These are phyloP conservation scores for Cairina moschata DNA, from an alignment of 2,113 vertebrate genomes.

Conservation along the genomic window DNA sequence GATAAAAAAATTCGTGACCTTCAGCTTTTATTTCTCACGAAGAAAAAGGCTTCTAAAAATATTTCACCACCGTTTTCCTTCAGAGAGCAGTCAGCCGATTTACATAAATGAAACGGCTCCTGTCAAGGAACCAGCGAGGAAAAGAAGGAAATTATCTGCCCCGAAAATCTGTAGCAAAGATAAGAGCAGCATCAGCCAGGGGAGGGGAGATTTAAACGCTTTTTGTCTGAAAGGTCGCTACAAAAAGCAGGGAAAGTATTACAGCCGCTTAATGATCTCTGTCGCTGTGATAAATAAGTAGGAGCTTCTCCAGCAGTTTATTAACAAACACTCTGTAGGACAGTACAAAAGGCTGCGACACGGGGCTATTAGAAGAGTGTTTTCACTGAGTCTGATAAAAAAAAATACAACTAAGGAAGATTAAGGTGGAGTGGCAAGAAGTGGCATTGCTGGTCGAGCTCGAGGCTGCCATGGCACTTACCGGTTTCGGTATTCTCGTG, in stretches of 20 bases:
- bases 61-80: neutral
- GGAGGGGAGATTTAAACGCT: conserved; percentile 55
- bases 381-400: conserved; percentile 42
- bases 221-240: conserved; percentile 32
- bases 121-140: conserved; percentile 43
- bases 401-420: neutral
- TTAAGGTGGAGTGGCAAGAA: neutral
- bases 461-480: conserved; percentile 46
- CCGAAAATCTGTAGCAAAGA: conserved; percentile 47
- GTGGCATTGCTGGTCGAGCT: neutral
- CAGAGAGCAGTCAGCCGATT: conserved; percentile 41
- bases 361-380: conserved; percentile 21
- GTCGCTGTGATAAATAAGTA: conserved; percentile 24
- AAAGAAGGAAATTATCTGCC: conserved; percentile 54
- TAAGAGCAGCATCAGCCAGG: neutral
- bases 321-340: conserved; percentile 24
- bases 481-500: conserved; percentile 96
- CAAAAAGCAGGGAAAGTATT: conserved; percentile 17
- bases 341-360: conserved; percentile 4
- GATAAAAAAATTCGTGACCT: conserved; percentile 55
- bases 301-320: conserved; percentile 37
- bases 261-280: conserved; percentile 28
- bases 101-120: conserved; percentile 51
- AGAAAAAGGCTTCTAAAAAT: conserved; percentile 61
- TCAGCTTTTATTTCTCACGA: conserved; percentile 17